Base-by-base conservation (phyloP, 2,888 invertebrate species). In the Drosophila nigricruria region DNA sequence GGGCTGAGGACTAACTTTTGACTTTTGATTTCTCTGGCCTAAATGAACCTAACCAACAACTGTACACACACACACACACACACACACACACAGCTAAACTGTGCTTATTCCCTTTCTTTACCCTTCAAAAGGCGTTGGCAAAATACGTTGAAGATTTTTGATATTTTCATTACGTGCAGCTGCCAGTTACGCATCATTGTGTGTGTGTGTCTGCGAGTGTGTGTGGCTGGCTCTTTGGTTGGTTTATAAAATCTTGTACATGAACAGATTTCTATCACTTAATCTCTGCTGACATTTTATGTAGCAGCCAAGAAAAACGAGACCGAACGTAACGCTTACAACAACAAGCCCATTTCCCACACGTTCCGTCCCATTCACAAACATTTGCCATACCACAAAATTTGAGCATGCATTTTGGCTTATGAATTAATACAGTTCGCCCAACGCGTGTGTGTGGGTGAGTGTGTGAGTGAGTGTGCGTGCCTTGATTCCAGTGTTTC, bases 161-260 rank as follows among this genome's bases (percentile, higher is more conserved):
- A 86, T 86, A 86, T 86, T 88, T 86, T 89, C 89, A 89, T 89
- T 83, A 89, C 77, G 89, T 89, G 79, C 89, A 88, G 76, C 83
- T 83, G 84, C 70, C 84, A 70, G 69, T 70, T 70, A 63, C 63
- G 66, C 69, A 66, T 52, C 59, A 71, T 54, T 54, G 27, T 57
- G 20, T 63, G 4, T 52, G 40, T 57, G 56, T 34, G 50, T 14
- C 27, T 43, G 30, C 32, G 30, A 54, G 58, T 43, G 43, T 32
- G 27, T 43, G 20, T 40, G 20, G 53, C 40, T 40, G 42, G 16
- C 53, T 53, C 12, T 32, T 40, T 43, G 32, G 53, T 56, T 49
- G 74, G 78, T 70, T 69, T 72, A 86, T 78, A 78, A 85, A 82
- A 68, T 82, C 77, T 71, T 67, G 73, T 75, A 74, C 78, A 82